A percentile compares a stretch with the other conserved stretches of the same genome.
phyloP scores from a whole-genome alignment of 2,797 vertebrate species.

The Propithecus perrieri region DNA sequence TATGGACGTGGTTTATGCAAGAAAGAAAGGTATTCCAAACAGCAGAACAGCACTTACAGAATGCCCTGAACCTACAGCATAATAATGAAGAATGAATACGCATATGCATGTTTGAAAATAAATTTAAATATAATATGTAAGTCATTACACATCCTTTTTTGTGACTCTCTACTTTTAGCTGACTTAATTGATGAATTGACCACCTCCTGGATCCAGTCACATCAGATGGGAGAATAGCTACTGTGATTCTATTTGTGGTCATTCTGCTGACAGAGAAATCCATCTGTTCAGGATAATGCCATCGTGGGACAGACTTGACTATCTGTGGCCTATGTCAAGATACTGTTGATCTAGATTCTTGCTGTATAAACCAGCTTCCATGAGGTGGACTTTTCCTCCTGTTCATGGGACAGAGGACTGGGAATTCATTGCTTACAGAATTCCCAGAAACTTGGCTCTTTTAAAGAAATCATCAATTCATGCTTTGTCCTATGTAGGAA shows the following conservation, averaged over 20 bases:
- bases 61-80: neutral
- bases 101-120: neutral
- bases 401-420: neutral
- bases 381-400: neutral
- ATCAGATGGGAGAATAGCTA: neutral
- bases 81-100: neutral
- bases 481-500: neutral
- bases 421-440: neutral
- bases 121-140: neutral
- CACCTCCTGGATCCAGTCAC: neutral
- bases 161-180: neutral
- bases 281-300: neutral
- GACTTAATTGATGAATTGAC: neutral
- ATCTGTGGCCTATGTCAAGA: neutral
- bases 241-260: neutral
- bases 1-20: neutral
- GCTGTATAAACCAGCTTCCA: neutral
- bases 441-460: neutral
- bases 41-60: neutral
- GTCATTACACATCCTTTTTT: neutral
- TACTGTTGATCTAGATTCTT: neutral
- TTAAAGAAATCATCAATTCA: conserved; percentile 24
- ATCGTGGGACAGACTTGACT: neutral
- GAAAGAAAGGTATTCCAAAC: neutral
- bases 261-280: neutral